These are phyloP conservation scores for Varanus komodoensis DNA, from an alignment of 2,113 vertebrate species.

Conservation along the genomic window DNA sequence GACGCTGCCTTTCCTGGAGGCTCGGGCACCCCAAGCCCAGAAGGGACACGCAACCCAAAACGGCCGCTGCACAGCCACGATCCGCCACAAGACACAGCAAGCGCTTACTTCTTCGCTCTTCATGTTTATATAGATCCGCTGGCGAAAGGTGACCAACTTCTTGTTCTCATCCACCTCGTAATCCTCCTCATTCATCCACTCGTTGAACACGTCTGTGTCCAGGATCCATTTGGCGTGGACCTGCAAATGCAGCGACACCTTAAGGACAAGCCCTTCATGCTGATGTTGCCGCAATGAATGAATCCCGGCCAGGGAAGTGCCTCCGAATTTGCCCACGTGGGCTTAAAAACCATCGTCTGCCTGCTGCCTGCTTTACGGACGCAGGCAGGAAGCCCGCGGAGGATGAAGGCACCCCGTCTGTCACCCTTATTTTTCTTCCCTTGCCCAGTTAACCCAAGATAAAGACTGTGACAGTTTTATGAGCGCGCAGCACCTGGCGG, in stretches of 20 bases:
- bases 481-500: too few relatives aligned
- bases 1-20: too few relatives aligned
- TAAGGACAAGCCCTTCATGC: accelerated
- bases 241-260: constrained; percentile 60
- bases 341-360: background rate
- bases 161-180: constrained; percentile 96
- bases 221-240: constrained; percentile 95
- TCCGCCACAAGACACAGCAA: background rate
- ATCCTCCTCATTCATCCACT: constrained; percentile 99
- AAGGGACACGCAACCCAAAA: too few relatives aligned
- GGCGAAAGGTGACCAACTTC: constrained; percentile 89
- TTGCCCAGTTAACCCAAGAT: too few relatives aligned
- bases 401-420: background rate
- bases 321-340: background rate
- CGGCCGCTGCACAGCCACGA: too few relatives aligned
- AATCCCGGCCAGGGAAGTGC: background rate
- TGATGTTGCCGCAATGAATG: background rate
- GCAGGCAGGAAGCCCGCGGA: background rate
- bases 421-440: too few relatives aligned
- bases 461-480: too few relatives aligned
- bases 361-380: background rate
- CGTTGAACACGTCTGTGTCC: constrained; percentile 94
- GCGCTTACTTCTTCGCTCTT: constrained; percentile 91
- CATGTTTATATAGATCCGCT: constrained; percentile 89
- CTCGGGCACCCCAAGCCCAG: background rate